Conservation (phyloP, 1,140 invertebrate genomes). For the Drosophila albomicans region DNA sequence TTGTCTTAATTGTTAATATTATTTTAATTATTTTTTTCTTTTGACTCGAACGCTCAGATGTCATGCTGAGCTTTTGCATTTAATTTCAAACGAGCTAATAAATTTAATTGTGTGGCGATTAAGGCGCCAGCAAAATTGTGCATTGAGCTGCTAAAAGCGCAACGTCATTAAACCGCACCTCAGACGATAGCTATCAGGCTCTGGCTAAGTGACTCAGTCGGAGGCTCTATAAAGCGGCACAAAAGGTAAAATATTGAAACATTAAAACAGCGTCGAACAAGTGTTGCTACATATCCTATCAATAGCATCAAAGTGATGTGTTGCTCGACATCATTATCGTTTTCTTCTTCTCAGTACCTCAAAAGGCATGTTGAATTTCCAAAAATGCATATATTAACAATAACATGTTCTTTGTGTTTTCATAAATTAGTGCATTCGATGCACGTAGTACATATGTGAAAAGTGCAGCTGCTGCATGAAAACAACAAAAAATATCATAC, state of each 20-base stretch:
- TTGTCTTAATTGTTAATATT: conserved; percentile 73
- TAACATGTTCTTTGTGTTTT: neutral
- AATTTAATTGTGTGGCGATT: conserved; percentile 74
- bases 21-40: conserved; percentile 64
- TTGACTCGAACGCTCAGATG: conserved; percentile 34
- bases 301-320: no score
- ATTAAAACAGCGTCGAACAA: no score
- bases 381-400: neutral
- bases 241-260: conserved; percentile 25
- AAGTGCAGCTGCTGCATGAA: conserved; percentile 31
- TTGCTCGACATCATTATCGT: no score
- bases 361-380: neutral
- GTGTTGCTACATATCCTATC: no score
- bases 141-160: conserved; percentile 73
- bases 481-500: neutral
- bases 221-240: conserved; percentile 4
- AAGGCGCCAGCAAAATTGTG: conserved; percentile 63
- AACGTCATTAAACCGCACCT: conserved; percentile 62
- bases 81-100: conserved; percentile 72
- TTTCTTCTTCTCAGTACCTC: no score
- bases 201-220: conserved; percentile 49
- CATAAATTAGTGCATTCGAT: conserved; percentile 2
- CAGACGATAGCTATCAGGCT: conserved; percentile 6
- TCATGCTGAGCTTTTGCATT: conserved; percentile 71
- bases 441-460: neutral